Percentiles rank a stretch among this genome's conserved stretches.
Evolutionary conservation across 2,113 vertebrate species (phyloP).

Genomic region (Glaucidium brasilianum): DNA sequence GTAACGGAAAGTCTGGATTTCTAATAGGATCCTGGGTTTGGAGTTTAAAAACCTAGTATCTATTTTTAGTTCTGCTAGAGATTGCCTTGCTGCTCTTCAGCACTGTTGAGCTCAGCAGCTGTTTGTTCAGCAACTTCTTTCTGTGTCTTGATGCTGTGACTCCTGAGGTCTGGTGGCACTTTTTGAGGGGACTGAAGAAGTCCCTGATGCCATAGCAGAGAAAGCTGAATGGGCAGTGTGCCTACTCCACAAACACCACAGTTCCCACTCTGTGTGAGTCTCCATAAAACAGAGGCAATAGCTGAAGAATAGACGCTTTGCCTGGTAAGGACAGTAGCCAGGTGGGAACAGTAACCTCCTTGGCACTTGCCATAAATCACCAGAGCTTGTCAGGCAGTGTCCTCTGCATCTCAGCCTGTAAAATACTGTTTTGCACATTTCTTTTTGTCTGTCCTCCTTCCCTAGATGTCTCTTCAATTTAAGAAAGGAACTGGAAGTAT

Average conservation of each 20-base stretch:
- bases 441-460: background rate
- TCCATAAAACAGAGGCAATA: background rate
- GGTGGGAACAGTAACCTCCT: background rate
- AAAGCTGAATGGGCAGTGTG: background rate
- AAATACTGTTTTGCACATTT: background rate
- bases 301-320: background rate
- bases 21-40: background rate
- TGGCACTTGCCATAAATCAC: background rate
- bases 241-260: background rate
- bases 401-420: background rate
- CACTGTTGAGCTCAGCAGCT: background rate
- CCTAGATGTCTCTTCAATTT: background rate
- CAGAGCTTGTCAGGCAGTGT: background rate
- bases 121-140: background rate
- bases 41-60: background rate
- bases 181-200: background rate
- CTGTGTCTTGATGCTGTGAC: background rate
- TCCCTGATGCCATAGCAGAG: rapidly evolving
- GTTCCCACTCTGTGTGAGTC: background rate
- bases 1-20: background rate
- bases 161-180: background rate
- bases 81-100: background rate
- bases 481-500: background rate
- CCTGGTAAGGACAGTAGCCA: background rate
- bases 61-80: background rate